Base-by-base conservation (phyloP, 2,797 vertebrate species). In the Alectoris magna region DNA sequence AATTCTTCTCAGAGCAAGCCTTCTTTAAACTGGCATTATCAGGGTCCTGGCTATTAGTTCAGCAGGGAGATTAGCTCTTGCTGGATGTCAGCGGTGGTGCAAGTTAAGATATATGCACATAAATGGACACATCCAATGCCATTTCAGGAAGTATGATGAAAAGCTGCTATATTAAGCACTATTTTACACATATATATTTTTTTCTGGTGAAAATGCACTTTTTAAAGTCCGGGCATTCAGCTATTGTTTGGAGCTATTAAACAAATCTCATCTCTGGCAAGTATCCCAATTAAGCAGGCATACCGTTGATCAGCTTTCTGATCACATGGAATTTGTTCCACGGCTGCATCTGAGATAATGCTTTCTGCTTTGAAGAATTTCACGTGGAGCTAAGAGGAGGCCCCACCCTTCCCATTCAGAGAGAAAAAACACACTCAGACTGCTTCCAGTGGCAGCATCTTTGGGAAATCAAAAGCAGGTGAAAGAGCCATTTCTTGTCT, bases 271-370 rank as follows among this genome's bases (percentile, higher is more conserved):
- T 94, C 91, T 95, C 76, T 93, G 91, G 90, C 84, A 97, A 90
- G 70, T 76, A 81, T 91, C 58, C 89, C 93, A 93, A 94, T 97
- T 93, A 96, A 91, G 93, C 59, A 96, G 96, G 91, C 94, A 97
- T 94, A 91, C 87, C 4, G 48, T 95, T 97, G 96, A 97, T 96
- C 92, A 96, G 92, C 77, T 93, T 96, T 91, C 91, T 91, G 95
- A 96, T 92, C 96, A 96, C 93, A 95, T 88, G 93, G 93, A 96
- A 96, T 94, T 88, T 82, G 76, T 73, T 96, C 94, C 89, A 84
- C 93, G 85, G 84, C 89, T 89, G 84, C 76, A 94, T 89, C 88
- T 92, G 73, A 95, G 89, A 71, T 46, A 89, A 89, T 66, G 39
- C 67, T 43, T 91, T 80, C 82, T 76, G 93, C 95, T 95, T 86